Base-by-base conservation (phyloP, 2,888 invertebrate genomes). In the Plagodis pulveraria region DNA sequence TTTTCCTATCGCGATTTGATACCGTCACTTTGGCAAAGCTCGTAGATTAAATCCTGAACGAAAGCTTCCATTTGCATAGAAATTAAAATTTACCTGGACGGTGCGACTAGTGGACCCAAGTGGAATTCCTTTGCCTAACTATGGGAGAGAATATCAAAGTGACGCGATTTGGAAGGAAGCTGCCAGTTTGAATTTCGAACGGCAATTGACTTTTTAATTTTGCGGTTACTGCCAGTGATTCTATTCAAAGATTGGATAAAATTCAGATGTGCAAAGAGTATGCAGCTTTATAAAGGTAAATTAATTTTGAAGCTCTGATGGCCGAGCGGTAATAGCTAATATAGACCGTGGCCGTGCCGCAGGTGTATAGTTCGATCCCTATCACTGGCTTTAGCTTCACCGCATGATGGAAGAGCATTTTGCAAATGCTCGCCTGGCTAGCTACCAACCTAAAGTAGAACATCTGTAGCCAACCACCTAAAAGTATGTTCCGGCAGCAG, bases 31-130 rank as follows among this genome's bases (percentile, higher is more conserved):
- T 73, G 76, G 66, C 75, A 84, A 85, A 87, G 88, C 87, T 80
- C 85, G 84, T 86, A 87, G 89, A 89, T 90, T 90, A 88, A 87
- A 73, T 74, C 76, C 80, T 80, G 83, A 87, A 88, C 82, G 86
- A 88, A 87, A 86, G 87, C 87, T 86, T 82, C 78, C 84, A 92
- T 92, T 92, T 89, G 91, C 91, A 92, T 92, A 87, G 90, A 92
- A 91, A 92, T 92, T 90, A 92, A 92, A 91, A 91, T 89, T 87
- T 86, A 91, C 91, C 91, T 92, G 90, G 87, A 84, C 87, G 69
- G 71, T 71, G 70, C 67, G 68, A 56, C 75, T 83, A 87, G 84
- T 86, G 87, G 86, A 84, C 87, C 78, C 78, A 80, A 84, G 81
- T 84, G 85, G 79, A 78, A 87, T 85, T 78, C 86, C 85, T 83